phyloP scores from a whole-genome alignment of 30 jellyfish, hydroid and myxozoan genomes.

The Turritopsis rubra region DNA sequence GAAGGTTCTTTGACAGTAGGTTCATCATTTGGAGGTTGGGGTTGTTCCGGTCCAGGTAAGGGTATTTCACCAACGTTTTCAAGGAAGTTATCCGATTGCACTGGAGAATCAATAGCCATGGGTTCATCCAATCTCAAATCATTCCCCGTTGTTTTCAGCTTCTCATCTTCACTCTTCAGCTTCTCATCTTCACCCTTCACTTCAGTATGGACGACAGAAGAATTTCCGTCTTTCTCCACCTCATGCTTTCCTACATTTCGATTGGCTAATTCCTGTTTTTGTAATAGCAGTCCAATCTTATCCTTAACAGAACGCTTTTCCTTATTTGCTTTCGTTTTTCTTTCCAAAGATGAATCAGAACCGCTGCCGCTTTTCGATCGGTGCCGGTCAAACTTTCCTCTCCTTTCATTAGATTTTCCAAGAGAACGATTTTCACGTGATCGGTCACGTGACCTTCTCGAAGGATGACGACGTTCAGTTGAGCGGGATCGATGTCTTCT shows the following conservation, averaged over 20 bases:
- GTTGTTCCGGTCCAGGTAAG: conserved; percentile 17
- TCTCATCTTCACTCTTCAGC: background rate
- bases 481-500: conserved; percentile 18
- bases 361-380: conserved; percentile 33
- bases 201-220: background rate
- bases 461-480: background rate
- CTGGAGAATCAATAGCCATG: conserved; percentile 21
- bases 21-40: background rate
- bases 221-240: background rate
- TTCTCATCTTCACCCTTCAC: background rate
- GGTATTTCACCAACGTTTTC: conserved; percentile 15
- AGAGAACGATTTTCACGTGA: conserved; percentile 1
- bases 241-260: background rate
- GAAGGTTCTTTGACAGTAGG: background rate
- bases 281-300: background rate
- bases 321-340: conserved; percentile 8
- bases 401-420: background rate
- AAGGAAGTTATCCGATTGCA: background rate
- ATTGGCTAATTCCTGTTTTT: conserved; percentile 11
- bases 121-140: conserved; percentile 33
- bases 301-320: background rate
- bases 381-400: conserved; percentile 26
- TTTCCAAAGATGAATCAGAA: conserved; percentile 25
- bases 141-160: background rate
- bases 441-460: conserved; percentile 19